These are phyloP conservation scores for Matsumyia berberina DNA, from an alignment of 2,888 invertebrate genomes.

Conservation along the genomic window DNA sequence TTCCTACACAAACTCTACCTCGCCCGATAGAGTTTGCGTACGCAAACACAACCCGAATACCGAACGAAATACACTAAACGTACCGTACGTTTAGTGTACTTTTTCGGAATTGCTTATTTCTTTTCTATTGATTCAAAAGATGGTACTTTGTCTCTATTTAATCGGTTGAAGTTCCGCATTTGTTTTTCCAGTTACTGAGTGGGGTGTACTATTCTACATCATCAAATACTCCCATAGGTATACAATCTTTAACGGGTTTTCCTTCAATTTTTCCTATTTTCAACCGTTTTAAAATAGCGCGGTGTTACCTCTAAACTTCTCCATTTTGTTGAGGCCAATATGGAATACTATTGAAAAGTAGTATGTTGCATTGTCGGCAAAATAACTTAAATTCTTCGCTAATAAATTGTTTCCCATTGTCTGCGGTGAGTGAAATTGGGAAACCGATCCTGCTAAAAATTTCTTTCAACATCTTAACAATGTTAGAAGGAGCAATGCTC, in stretches of 20 bases:
- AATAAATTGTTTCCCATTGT: conserved; percentile 70
- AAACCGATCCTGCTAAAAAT: conserved; percentile 75
- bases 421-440: conserved; percentile 46
- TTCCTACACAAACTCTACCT: too few relatives aligned
- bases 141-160: conserved; percentile 37
- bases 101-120: too few relatives aligned
- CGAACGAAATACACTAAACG: too few relatives aligned
- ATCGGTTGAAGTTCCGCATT: conserved; percentile 48
- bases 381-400: conserved; percentile 68
- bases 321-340: conserved; percentile 47
- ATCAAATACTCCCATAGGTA: conserved; percentile 43
- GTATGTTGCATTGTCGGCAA: conserved; percentile 62
- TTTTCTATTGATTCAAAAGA: too few relatives aligned
- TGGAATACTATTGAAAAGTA: conserved; percentile 10
- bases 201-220: conserved; percentile 60
- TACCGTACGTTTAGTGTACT: too few relatives aligned
- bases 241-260: conserved; percentile 18
- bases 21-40: too few relatives aligned
- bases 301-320: conserved; percentile 42
- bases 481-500: conserved; percentile 60
- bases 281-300: conserved; percentile 30
- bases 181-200: conserved; percentile 48
- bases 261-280: conserved; percentile 42
- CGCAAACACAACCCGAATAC: too few relatives aligned
- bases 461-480: conserved; percentile 68